A percentile compares a stretch with the other conserved stretches of the same genome.
Conservation (phyloP, 2,888 invertebrate genomes). For the Orthosia gothica region DNA sequence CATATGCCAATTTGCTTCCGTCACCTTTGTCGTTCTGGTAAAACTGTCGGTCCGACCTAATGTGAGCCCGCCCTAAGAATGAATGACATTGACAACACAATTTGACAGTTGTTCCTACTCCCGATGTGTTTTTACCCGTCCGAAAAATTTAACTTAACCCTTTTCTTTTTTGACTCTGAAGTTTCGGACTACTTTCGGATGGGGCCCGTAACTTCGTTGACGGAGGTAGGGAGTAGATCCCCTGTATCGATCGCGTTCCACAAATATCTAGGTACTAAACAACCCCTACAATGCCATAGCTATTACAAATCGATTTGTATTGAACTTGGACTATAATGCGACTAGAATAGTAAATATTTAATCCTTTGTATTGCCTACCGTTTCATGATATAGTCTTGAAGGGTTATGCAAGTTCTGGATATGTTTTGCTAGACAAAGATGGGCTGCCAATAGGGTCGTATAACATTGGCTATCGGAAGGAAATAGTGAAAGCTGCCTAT, state of each 20-base stretch:
- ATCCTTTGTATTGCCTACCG: background rate
- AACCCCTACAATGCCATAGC: conserved; percentile 18
- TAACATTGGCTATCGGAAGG: background rate
- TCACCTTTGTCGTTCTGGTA: no score
- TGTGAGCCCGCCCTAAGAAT: no score
- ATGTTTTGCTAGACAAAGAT: background rate
- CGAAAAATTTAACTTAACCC: no score
- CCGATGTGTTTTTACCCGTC: no score
- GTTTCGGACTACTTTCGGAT: no score
- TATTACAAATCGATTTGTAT: conserved; percentile 19
- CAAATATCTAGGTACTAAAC: background rate
- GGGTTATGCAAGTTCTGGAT: background rate
- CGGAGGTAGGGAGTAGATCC: no score
- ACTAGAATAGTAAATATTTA: conserved; percentile 21
- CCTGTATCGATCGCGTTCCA: conserved; percentile 16
- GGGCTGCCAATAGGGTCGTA: background rate
- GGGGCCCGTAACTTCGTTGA: no score
- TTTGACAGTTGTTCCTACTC: no score
- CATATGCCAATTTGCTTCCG: no score
- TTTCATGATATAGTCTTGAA: background rate
- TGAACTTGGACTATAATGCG: conserved; percentile 15
- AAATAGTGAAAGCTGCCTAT: background rate
- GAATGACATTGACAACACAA: no score
- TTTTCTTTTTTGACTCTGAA: no score
- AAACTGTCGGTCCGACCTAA: no score